phyloP scores from a whole-genome alignment of 1,140 invertebrate genomes.

The Marisa cornuarietis region DNA sequence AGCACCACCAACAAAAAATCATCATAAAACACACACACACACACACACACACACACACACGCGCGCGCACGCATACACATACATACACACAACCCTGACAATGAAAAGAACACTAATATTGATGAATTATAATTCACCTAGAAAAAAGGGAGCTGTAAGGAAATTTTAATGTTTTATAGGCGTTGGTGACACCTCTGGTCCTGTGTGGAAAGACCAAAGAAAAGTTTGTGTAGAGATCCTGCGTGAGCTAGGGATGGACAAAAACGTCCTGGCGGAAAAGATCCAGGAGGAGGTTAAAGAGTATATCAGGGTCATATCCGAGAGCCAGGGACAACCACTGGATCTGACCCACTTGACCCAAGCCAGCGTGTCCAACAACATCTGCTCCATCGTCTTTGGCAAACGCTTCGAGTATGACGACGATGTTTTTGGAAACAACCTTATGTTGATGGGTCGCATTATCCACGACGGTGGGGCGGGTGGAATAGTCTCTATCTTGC shows the following conservation, averaged over 20 bases:
- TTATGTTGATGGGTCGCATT: neutral
- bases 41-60: no score
- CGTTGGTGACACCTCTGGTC: conserved; percentile 73
- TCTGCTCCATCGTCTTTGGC: conserved; percentile 91
- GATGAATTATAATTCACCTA: no score
- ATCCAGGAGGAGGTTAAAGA: conserved; percentile 65
- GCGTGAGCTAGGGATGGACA: conserved; percentile 80
- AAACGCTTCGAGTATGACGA: conserved; percentile 72
- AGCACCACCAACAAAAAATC: no score
- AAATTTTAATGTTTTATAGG: conserved; percentile 12
- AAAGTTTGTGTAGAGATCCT: conserved; percentile 78
- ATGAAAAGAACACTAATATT: no score
- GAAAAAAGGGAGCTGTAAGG: no score
- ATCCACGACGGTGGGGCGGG: no score
- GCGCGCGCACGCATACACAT: no score
- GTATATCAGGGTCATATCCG: conserved; percentile 11
- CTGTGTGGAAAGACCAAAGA: conserved; percentile 84
- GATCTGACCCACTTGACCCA: conserved; percentile 19
- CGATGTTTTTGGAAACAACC: conserved; percentile 1
- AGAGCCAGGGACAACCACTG: conserved; percentile 20
- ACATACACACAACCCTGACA: no score
- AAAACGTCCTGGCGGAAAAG: conserved; percentile 74
- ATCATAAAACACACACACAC: no score
- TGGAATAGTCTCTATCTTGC: no score
- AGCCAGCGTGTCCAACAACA: conserved; percentile 86